These are phyloP conservation scores for Porites cylindrica DNA, from an alignment of 92 coral and sea anemone species.

Conservation along the genomic window DNA sequence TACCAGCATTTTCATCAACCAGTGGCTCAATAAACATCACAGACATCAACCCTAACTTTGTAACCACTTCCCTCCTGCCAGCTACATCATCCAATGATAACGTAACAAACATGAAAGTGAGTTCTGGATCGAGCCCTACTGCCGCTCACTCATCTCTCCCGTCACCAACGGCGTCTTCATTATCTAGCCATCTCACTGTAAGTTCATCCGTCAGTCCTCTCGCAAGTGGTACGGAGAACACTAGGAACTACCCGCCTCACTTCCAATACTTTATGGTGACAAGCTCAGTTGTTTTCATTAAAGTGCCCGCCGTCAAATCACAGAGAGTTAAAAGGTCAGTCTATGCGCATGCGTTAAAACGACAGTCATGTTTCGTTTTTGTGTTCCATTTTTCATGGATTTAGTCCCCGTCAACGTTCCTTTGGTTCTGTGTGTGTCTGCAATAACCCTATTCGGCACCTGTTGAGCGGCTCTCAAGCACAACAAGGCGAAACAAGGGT, in stretches of 20 bases:
- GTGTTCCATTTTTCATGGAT: no score
- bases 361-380: background rate
- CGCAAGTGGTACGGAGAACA: slow-evolving; percentile 26
- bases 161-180: background rate
- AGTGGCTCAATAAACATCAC: no score
- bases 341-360: background rate
- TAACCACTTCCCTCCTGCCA: no score
- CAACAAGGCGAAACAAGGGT: no score
- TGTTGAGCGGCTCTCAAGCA: no score
- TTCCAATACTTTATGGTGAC: slow-evolving; percentile 75
- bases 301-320: slow-evolving; percentile 75
- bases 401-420: no score
- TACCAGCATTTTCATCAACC: no score
- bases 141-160: background rate
- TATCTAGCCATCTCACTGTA: slow-evolving; percentile 14
- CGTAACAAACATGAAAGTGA: background rate
- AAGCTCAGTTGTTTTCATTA: slow-evolving; percentile 85
- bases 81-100: no score
- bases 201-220: slow-evolving; percentile 31
- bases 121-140: no score
- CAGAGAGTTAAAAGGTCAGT: slow-evolving; percentile 81
- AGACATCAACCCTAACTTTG: no score
- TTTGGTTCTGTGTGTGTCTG: background rate
- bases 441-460: background rate
- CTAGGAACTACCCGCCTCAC: slow-evolving; percentile 60